These are phyloP conservation scores for Amazona guildingii DNA, from an alignment of 2,113 vertebrate genomes.

Conservation along the genomic window DNA sequence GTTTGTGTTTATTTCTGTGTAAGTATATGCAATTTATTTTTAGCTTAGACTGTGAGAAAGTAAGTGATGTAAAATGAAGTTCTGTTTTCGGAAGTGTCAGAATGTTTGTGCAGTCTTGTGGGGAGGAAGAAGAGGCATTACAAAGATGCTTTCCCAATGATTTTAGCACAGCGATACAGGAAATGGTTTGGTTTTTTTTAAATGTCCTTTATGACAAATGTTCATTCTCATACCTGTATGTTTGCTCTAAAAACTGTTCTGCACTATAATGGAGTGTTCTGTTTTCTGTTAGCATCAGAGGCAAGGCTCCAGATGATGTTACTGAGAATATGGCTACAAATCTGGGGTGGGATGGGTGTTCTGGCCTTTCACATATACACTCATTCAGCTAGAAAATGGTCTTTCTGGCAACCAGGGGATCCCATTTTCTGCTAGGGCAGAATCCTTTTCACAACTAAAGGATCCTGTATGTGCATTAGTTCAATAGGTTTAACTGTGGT, in stretches of 20 bases:
- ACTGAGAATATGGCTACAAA: neutral
- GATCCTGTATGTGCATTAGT: neutral
- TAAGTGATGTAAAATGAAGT: neutral
- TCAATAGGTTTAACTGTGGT: neutral
- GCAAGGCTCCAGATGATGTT: rapidly evolving
- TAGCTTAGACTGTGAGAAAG: neutral
- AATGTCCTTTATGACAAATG: neutral
- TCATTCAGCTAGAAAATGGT: neutral
- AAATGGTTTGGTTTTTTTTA: neutral
- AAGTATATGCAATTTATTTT: neutral
- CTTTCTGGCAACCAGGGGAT: neutral
- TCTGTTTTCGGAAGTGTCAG: neutral
- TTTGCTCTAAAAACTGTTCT: neutral
- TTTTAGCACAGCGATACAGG: neutral
- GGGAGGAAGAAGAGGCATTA: neutral
- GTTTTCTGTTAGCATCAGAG: neutral
- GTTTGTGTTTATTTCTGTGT: neutral
- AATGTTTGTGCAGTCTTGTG: neutral
- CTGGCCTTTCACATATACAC: rapidly evolving
- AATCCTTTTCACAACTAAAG: neutral
- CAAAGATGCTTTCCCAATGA: neutral
- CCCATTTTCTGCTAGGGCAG: neutral
- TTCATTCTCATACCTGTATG: neutral
- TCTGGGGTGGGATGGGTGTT: neutral
- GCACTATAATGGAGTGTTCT: neutral